Percentiles rank a stretch among this genome's conserved stretches.
These are phyloP conservation scores for Lagocephalus sceleratus DNA, from an alignment of 2,797 vertebrate genomes.

Conservation along the genomic window DNA sequence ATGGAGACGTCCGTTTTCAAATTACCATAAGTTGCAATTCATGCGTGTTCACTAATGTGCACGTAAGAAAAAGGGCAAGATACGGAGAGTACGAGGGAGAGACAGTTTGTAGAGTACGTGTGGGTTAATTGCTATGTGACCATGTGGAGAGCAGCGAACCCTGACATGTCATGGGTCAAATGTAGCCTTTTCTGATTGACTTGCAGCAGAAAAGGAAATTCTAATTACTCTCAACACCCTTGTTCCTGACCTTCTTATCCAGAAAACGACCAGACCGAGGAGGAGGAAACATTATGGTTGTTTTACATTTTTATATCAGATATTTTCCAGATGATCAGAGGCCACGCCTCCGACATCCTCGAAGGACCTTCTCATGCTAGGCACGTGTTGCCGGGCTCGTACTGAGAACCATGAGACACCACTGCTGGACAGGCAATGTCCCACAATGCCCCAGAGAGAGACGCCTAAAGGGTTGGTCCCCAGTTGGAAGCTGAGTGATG, in stretches of 20 bases:
- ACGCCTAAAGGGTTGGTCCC: too few relatives aligned
- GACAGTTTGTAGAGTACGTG: constrained; percentile 24
- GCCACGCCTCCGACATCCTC: too few relatives aligned
- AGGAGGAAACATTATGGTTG: too few relatives aligned
- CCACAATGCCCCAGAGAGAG: too few relatives aligned
- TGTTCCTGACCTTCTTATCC: constrained; percentile 39
- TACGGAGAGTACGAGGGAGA: neutral
- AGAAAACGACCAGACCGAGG: neutral
- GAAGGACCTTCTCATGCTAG: too few relatives aligned
- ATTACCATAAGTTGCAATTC: constrained; percentile 36
- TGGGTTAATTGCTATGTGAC: constrained; percentile 66
- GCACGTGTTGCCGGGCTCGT: too few relatives aligned
- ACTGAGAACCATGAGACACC: too few relatives aligned
- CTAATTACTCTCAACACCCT: constrained; percentile 58
- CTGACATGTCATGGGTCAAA: constrained; percentile 44
- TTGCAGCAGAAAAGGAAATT: constrained; percentile 36
- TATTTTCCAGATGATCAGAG: too few relatives aligned
- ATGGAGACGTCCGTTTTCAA: constrained; percentile 21
- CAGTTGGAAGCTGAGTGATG: too few relatives aligned
- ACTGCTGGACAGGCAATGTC: too few relatives aligned
- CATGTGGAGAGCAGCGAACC: constrained; percentile 49
- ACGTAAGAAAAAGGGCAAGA: neutral
- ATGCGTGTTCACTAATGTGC: constrained; percentile 4
- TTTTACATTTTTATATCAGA: too few relatives aligned
- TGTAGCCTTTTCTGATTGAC: constrained; percentile 46